A percentile compares a stretch with the other conserved stretches of the same genome.
phyloP scores from a whole-genome alignment of 2,888 invertebrate species.

The Calliopum simillimum region DNA sequence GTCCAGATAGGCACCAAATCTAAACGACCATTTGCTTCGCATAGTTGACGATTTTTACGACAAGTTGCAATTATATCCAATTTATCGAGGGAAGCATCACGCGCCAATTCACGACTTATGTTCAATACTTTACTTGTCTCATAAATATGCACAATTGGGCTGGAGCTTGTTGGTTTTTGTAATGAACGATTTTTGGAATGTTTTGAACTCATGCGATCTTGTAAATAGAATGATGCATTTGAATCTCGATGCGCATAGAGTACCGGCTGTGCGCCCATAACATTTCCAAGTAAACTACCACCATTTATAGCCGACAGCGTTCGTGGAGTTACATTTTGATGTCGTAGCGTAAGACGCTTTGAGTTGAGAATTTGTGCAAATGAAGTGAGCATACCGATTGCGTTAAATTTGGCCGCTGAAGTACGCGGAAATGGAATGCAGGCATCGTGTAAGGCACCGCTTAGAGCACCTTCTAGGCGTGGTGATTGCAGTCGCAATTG shows the following conservation, averaged over 20 bases:
- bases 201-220: conserved; percentile 71
- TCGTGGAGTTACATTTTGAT: conserved; percentile 82
- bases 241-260: conserved; percentile 66
- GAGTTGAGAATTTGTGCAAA: conserved; percentile 83
- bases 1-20: conserved; percentile 92
- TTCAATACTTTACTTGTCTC: conserved; percentile 75
- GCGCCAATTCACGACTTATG: conserved; percentile 83
- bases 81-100: conserved; percentile 78
- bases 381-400: conserved; percentile 85
- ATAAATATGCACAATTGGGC: conserved; percentile 63
- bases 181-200: conserved; percentile 66
- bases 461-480: conserved; percentile 65
- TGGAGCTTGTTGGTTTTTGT: conserved; percentile 54
- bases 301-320: conserved; percentile 79
- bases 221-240: conserved; percentile 83
- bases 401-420: conserved; percentile 93
- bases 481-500: conserved; percentile 66
- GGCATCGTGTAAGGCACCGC: conserved; percentile 72
- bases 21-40: conserved; percentile 79
- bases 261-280: conserved; percentile 63
- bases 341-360: conserved; percentile 76
- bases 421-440: conserved; percentile 95
- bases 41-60: conserved; percentile 81
- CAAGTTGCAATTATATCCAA: conserved; percentile 75
- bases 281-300: conserved; percentile 66